Base-by-base conservation (phyloP, 30 jellyfish, hydroid and myxozoan genomes). In the Hydractinia echinata region DNA sequence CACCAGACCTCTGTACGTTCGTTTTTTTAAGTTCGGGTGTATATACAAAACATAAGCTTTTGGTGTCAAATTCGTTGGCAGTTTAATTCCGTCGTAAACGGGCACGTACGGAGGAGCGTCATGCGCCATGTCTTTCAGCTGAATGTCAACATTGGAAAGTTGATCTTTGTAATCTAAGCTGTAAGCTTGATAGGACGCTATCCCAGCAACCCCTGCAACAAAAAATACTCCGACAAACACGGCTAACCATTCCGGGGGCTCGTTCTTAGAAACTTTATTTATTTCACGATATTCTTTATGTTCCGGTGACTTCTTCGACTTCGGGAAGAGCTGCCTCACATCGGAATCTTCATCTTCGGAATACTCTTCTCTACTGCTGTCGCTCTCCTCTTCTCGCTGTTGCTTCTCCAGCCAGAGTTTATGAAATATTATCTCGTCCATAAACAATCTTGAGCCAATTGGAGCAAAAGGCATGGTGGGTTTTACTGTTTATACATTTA, bases 191-290 rank as follows among this genome's bases (percentile, higher is more conserved):
- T 54, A 77, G 14, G 78, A 44, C 8, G 72, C 85, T 10, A 77
- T 52, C n/a, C 85, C 85, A 1, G 85, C 85, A 44, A 77, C 66
- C 18, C 82, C 85, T 10, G 85, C 72, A 56, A 77, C 81, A 77
- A 77, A 77, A 53, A 77, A 77, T 4, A 77, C 66, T 21, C 78
- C 85, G 4, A 77, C 81, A 53, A 77, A 52, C 6, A 77, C 61
- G 18, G 78, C 73, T 77, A 30, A 5, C 85, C 85, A 77, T 30
- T 62, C 85, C 13, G 81, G 62, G 8, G 74, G 74, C 4, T 64
- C 74, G 16, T 51, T 51, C 7, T 44, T 6, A 13, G 74, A 64
- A 64, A 64, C 39, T 64, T 13, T 64, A 64, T 64, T 64, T 6
- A 64, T 13, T 64, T 2, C 39, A 7, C 74, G 9, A 7, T n/a